Base-by-base conservation (phyloP, 2,888 invertebrate genomes). In the Pasiphila rectangulata region DNA sequence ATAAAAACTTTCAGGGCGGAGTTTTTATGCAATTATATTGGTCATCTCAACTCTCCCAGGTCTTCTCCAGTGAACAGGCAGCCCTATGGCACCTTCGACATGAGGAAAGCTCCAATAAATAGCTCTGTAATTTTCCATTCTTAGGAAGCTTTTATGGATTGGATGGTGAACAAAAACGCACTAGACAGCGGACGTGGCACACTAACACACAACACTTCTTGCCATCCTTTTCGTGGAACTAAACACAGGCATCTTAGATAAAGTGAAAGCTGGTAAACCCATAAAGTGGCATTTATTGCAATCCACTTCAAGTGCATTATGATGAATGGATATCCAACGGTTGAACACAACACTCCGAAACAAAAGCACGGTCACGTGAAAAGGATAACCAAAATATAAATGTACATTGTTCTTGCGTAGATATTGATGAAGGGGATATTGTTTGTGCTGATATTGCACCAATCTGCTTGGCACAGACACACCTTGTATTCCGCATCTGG, bases 141-240 rank as follows among this genome's bases (percentile, higher is more conserved):
- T 17, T 5, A n/a, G 25, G 12, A 7, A 25, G 38, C 20, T 12
- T 80, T 79, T 82, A 74, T 73, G 74, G 29, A 40, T 39, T 75
- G 71, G 77, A 74, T 65, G 67, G 63, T 57, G 70, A 60, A 81
- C 75, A 85, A 84, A 85, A 83, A 64, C 69, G 69, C 67, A 72
- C 75, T 63, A 60, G 60, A 61, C 78, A 71, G 72, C 85, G 83
- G 84, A 82, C 83, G 75, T 83, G 87, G 67, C 85, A 82, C 80
- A 88, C 87, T 88, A 72, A 86, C 87, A 86, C 77, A 81, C 75
- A 27, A 80, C 80, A 77, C 66, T 88, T 86, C 84, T 87, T 86
- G 76, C 83, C 75, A 77, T 81, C 83, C 82, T 85, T 84, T 87
- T 86, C 87, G 80, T 75, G 79, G 87, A 88, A 83, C 83, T 79